Evolutionary conservation across 1,140 invertebrate genomes (phyloP), one percentile per base, ranked within the genome.

Genomic region (Himalopsyche phryganea): DNA sequence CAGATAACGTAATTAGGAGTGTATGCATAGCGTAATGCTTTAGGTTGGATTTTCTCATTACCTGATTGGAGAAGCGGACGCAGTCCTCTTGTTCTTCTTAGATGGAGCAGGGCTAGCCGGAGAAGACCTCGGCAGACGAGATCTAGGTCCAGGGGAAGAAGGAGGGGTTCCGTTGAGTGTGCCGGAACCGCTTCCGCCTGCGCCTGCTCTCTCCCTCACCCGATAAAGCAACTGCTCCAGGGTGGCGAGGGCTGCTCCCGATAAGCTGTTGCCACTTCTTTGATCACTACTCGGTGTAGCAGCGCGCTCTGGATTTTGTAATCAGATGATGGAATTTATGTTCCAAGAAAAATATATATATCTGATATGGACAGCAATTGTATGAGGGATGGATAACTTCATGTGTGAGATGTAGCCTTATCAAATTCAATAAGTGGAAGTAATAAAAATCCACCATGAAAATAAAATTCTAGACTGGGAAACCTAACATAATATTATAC

Each of bases 61-160:
- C 67, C 89, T 78, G 62, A 91, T 90, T 7, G 89, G 89, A 9
- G 88, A 91, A 1, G 87, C 86, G 6, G 87, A 90, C 35, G 88
- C 87, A 50, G 89, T 86, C 48, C 88, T 76, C 66, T 87, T 85
- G 33, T 82, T 77, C 77, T 87, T 82, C 70, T 88, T 86, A 42
- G 82, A 83, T 10, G 85, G 82, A 5, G 86, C 83, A 40, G 87
- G 86, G 55, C 85, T 88, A 28, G 84, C 81, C 1, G 86, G 85
- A 1, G 85, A 86, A 66, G 85, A 85, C 63, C 87, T 81, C 6
- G 87, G 86, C 42, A 87, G 69, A 63, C 86, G 80, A 17, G 76
- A 70, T 1, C 53, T 35, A 0, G 73, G 74, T 36, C 79, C 75
- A 0, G 83, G 83, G 47, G 83, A 81, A 1, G 77, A 77, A 20